A percentile compares a stretch with the other conserved stretches of the same genome.
Conservation (phyloP, 2,797 vertebrate species). For the Molossus molossus region DNA sequence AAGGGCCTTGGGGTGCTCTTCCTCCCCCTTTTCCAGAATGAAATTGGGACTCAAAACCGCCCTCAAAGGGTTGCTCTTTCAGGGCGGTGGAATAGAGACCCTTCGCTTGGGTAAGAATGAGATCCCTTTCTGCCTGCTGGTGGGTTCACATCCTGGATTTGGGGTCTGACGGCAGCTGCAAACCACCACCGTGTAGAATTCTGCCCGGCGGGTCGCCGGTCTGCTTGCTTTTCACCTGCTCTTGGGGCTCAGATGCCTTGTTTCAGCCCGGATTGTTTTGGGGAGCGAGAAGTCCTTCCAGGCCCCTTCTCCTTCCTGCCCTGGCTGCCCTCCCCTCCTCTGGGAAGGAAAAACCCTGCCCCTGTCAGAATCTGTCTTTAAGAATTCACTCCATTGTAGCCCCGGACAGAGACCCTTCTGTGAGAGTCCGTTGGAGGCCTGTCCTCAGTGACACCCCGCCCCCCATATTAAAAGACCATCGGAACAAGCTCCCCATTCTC, state of each 20-base stretch:
- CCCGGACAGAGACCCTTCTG: slow-evolving; percentile 95
- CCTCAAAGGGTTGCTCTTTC: neutral
- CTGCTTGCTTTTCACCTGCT: neutral
- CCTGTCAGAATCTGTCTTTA: slow-evolving; percentile 89
- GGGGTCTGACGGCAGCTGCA: neutral
- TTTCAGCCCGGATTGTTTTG: slow-evolving; percentile 44
- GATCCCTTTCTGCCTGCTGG: neutral
- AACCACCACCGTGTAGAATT: neutral
- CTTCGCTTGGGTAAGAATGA: neutral
- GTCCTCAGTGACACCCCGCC: slow-evolving; percentile 88
- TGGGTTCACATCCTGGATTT: neutral
- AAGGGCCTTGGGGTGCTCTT: neutral
- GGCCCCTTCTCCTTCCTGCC: neutral
- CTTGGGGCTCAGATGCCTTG: slow-evolving; percentile 47
- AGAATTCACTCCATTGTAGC: slow-evolving; percentile 93
- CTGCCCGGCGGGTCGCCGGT: neutral
- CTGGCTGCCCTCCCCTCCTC: slow-evolving; percentile 42
- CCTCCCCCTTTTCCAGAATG: neutral
- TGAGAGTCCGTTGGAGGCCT: slow-evolving; percentile 89
- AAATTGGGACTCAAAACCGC: neutral
- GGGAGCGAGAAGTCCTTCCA: neutral
- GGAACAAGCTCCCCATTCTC: slow-evolving; percentile 97
- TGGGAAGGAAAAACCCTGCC: slow-evolving; percentile 82
- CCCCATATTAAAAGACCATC: slow-evolving; percentile 93
- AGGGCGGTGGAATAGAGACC: neutral